Evolutionary conservation across 1,140 invertebrate genomes (phyloP), one percentile per base, ranked within the genome.

Genomic region (Drosophila nebulosa): DNA sequence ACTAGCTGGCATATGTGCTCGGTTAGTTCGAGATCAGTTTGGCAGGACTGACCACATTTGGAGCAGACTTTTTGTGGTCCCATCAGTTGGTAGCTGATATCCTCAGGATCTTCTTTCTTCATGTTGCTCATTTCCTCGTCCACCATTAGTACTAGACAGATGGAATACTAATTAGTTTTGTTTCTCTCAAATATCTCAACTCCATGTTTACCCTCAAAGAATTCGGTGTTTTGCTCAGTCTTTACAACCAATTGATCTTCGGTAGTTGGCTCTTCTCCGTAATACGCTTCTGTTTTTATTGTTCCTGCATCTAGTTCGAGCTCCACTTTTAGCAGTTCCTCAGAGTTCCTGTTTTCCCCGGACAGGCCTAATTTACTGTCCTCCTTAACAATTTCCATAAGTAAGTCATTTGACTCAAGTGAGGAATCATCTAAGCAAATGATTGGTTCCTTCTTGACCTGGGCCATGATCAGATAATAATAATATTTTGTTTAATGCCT

Each of bases 51-150:
- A 30, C 52, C 52, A 55, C 52, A 55, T n/a, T 18, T 55, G 14
- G 52, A 55, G 52, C 52, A 55, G 26, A 55, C 52, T 16, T 55
- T 55, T 10, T 9, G 52, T 18, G 52, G 52, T 18, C 52, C 52
- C n/a, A 30, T 16, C 14, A 55, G 52, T 55, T 55, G 52, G 14
- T 55, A 55, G 52, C 52, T 55, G 0, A 55, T 55, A 18, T 46
- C 39, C 39, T 46, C 39, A 1, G 52, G 52, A 10, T 55, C 26
- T 12, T 55, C 26, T 4, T 55, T 10, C 1, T 46, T 36, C 35
- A n/a, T 3, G 10, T 3, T 46, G 1, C 16, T 10, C 7, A 21
- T 21, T 46, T 46, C 39, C 7, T 55, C 52, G 14, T 55, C 52
- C 10, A 30, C 26, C 52, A 55, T 55, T 32, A 30, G 14, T 3